phyloP scores from a whole-genome alignment of 2,113 vertebrate genomes.

The Nothoprocta perdicaria region DNA sequence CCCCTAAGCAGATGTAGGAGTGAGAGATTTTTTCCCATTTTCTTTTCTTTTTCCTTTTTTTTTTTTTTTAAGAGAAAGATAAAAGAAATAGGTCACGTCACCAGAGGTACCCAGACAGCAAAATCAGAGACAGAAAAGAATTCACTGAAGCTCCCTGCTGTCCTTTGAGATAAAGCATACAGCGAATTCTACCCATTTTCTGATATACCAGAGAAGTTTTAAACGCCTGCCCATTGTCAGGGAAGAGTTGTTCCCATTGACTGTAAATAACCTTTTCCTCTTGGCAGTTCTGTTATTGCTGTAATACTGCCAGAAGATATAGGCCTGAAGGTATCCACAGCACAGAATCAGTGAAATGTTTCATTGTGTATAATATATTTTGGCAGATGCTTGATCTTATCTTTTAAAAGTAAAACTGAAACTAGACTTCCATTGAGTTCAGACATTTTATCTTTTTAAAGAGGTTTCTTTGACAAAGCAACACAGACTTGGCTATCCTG shows the following conservation, averaged over 20 bases:
- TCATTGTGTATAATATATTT: constrained; percentile 64
- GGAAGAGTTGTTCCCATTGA: neutral
- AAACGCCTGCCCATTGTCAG: neutral
- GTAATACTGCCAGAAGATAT: constrained; percentile 27
- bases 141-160: neutral
- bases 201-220: neutral
- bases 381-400: constrained; percentile 56
- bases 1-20: neutral
- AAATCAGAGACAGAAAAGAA: constrained; percentile 22
- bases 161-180: neutral
- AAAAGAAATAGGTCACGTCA: neutral
- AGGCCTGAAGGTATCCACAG: constrained; percentile 33
- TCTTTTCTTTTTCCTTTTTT: neutral
- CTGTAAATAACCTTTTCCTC: constrained; percentile 53
- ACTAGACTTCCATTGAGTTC: constrained; percentile 33
- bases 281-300: constrained; percentile 24
- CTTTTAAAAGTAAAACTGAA: constrained; percentile 54
- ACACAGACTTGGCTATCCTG: neutral
- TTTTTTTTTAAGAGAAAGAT: neutral
- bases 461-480: constrained; percentile 36
- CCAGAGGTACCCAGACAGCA: neutral
- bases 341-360: constrained; percentile 44
- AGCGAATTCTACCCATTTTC: neutral
- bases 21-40: neutral
- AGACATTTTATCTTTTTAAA: constrained; percentile 33